These are phyloP conservation scores for Hypselothyrea guttata DNA, from an alignment of 2,888 invertebrate genomes.

Conservation along the genomic window DNA sequence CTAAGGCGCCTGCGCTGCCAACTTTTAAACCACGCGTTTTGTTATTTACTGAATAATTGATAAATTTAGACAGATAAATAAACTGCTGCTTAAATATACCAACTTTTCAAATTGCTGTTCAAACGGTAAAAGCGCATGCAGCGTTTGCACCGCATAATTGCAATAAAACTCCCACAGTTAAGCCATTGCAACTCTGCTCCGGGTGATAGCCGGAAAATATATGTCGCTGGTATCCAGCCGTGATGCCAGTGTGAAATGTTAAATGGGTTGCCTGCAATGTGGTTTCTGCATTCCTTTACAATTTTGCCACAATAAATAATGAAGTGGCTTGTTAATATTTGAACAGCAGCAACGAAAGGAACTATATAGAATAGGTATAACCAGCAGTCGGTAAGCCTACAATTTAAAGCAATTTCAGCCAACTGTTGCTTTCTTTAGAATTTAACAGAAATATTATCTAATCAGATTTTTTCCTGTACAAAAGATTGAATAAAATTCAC, in stretches of 20 bases:
- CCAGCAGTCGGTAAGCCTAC: too few species aligned
- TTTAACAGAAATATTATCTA: too few species aligned
- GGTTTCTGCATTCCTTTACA: slow-evolving; percentile 48
- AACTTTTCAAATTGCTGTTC: not conserved
- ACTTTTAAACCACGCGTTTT: too few species aligned
- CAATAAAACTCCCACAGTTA: not conserved
- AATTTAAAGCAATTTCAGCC: too few species aligned
- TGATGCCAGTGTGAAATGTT: slow-evolving; percentile 17
- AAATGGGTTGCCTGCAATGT: slow-evolving; percentile 22
- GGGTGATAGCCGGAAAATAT: too few species aligned
- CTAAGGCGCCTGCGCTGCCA: too few species aligned
- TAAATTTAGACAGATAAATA: not conserved
- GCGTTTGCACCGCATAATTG: not conserved
- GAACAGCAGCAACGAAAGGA: slow-evolving; percentile 12
- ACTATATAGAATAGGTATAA: slow-evolving; percentile 1
- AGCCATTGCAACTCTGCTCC: too few species aligned
- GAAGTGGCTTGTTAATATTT: slow-evolving; percentile 56
- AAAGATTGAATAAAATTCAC: too few species aligned
- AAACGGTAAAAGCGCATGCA: not conserved
- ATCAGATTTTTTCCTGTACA: too few species aligned
- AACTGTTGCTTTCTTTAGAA: too few species aligned
- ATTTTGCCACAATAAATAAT: slow-evolving; percentile 66
- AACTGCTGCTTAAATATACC: too few species aligned
- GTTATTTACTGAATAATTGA: too few species aligned
- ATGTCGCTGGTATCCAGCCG: slow-evolving; percentile 15